Conservation (phyloP, 2,888 invertebrate species). For the Megaustenia siamemsis region DNA sequence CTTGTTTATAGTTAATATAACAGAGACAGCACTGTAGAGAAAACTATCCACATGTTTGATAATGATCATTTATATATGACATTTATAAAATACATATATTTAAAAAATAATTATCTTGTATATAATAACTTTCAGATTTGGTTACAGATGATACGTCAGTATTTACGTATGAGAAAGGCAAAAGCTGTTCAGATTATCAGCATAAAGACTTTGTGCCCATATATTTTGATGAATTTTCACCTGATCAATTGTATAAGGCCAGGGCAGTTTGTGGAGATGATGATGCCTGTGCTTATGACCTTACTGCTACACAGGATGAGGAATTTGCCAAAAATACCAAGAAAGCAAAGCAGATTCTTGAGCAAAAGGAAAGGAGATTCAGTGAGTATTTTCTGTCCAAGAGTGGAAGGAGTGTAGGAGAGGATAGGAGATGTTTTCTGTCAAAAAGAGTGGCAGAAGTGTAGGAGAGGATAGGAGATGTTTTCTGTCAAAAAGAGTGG, state of each 20-base stretch:
- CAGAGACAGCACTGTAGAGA: too few relatives aligned
- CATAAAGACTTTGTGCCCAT: slow-evolving; percentile 54
- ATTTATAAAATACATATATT: too few relatives aligned
- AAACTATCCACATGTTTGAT: too few relatives aligned
- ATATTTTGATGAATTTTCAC: slow-evolving; percentile 54
- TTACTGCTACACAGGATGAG: slow-evolving; percentile 54
- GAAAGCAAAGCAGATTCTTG: neutral
- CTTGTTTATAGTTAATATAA: too few relatives aligned
- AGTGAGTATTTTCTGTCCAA: neutral
- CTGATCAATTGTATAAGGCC: slow-evolving; percentile 6
- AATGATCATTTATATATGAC: too few relatives aligned
- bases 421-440: too few relatives aligned
- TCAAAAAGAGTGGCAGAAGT: too few relatives aligned
- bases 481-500: too few relatives aligned
- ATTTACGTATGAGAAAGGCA: slow-evolving; percentile 55
- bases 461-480: too few relatives aligned
- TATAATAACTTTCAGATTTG: slow-evolving; percentile 52
- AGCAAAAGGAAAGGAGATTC: neutral
- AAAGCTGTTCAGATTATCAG: slow-evolving; percentile 45
- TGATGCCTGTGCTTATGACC: slow-evolving; percentile 61
- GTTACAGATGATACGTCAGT: slow-evolving; percentile 46
- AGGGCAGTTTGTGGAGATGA: slow-evolving; percentile 53
- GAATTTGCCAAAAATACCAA: slow-evolving; percentile 54
- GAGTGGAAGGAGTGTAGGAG: neutral
- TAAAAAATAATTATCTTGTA: too few relatives aligned